Base-by-base conservation (phyloP, 2,888 invertebrate genomes). In the Clanis bilineata region DNA sequence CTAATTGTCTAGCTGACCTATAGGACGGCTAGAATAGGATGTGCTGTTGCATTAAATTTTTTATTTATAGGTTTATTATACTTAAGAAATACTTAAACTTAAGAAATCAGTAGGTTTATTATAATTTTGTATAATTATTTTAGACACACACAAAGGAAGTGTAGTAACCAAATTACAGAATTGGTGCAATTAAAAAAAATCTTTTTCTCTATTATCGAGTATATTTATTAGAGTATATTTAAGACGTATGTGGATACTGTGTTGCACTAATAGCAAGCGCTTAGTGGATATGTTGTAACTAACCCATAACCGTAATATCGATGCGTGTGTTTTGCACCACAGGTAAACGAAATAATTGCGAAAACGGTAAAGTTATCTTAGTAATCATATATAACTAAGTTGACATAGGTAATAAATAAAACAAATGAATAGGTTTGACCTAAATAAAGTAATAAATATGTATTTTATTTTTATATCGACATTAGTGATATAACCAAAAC, bases 1-100 rank as follows among this genome's bases (percentile, higher is more conserved):
- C 25, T 47, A 47, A 47, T 47, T 47, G 47, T 47, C 25, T 12
- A 47, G 25, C 47, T 47, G 47, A 25, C 25, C 47, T 15, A 47
- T n/a, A 25, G 25, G 45, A 23, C 25, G 45, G 32, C 6, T 32
- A 32, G 32, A 9, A 32, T 32, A 32, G 32, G 36, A 36, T 36
- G 36, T 36, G 9, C 5, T 9, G 28, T 28, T 6, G 10, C 2
- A n/a, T n/a, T n/a, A n/a, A n/a, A n/a, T n/a, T n/a, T n/a, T n/a
- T n/a, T n/a, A n/a, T n/a, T n/a, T n/a, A n/a, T n/a, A n/a, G n/a
- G n/a, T n/a, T n/a, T n/a, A n/a, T n/a, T n/a, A n/a, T n/a, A n/a
- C n/a, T 51, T 51, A 32, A 18, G 51, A 51, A 51, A 51, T 51
- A n/a, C n/a, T n/a, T n/a, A n/a, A n/a, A n/a, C n/a, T n/a, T n/a